phyloP scores from a whole-genome alignment of 2,797 vertebrate species.

The Sebastes nivosus region DNA sequence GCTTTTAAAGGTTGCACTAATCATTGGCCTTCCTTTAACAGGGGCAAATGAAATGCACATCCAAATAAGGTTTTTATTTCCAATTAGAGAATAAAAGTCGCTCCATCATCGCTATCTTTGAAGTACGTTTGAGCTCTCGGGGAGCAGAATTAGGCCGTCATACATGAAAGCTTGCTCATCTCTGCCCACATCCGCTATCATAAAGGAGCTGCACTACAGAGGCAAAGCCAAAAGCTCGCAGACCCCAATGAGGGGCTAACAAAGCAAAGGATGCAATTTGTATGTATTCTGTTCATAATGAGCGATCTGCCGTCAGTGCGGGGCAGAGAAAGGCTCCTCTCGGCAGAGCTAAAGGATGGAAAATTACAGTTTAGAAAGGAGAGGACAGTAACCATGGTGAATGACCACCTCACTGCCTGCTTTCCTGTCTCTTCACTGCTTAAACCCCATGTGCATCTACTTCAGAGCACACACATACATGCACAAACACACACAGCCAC shows the following conservation, averaged over 20 bases:
- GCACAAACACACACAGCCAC: constrained; percentile 4
- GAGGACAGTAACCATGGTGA: constrained; percentile 80
- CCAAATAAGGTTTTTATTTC: constrained; percentile 56
- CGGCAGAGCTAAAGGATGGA: constrained; percentile 60
- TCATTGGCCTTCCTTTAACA: constrained; percentile 18
- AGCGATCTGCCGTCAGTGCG: constrained; percentile 47
- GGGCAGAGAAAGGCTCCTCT: constrained; percentile 57
- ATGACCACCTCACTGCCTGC: constrained; percentile 49
- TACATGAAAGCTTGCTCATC: constrained; percentile 75
- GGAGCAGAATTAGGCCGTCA: constrained; percentile 47
- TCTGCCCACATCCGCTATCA: constrained; percentile 67
- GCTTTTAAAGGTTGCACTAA: constrained; percentile 35
- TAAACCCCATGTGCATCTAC: constrained; percentile 53
- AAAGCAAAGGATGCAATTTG: constrained; percentile 76
- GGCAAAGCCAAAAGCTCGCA: constrained; percentile 58
- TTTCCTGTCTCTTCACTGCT: constrained; percentile 55
- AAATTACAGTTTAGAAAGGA: constrained; percentile 79
- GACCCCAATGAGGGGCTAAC: constrained; percentile 59
- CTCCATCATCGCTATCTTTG: constrained; percentile 63
- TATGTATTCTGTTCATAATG: constrained; percentile 72
- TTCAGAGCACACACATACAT: constrained; percentile 22
- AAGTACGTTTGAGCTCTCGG: constrained; percentile 65
- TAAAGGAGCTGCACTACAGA: constrained; percentile 58
- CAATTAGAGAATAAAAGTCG: constrained; percentile 66
- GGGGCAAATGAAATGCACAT: constrained; percentile 49